Evolutionary conservation across 1,140 invertebrate species (phyloP).

Genomic region (Eumaeus atala): DNA sequence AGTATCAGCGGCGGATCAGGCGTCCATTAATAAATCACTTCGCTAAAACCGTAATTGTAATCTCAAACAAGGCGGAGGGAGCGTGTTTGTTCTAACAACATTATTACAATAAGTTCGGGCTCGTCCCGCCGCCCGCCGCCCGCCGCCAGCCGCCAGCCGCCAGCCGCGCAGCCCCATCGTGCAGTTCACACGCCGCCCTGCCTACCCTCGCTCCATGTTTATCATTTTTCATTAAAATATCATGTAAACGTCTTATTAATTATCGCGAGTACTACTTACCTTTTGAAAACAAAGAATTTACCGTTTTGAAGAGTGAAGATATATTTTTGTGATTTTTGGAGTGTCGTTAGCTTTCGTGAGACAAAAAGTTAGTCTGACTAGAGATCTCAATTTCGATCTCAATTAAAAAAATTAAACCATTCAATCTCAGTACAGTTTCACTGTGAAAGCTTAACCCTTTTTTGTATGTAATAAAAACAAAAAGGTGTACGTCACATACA

Average conservation of each 20-base stretch:
- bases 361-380: too few species aligned
- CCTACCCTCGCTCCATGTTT: neutral
- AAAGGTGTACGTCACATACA: too few species aligned
- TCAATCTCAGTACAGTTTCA: too few species aligned
- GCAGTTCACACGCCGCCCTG: conserved; percentile 35
- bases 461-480: too few species aligned
- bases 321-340: too few species aligned
- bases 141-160: conserved; percentile 42
- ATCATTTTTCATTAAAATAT: neutral
- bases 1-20: conserved; percentile 70
- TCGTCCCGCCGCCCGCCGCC: conserved; percentile 43
- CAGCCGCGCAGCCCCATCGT: conserved; percentile 28
- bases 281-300: too few species aligned
- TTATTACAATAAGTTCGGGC: conserved; percentile 71
- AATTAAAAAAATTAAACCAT: too few species aligned
- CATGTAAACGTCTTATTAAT: neutral
- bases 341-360: too few species aligned
- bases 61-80: conserved; percentile 66
- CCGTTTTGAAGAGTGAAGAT: too few species aligned
- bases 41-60: conserved; percentile 73
- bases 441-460: too few species aligned
- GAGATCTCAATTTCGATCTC: too few species aligned
- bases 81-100: conserved; percentile 70
- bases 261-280: too few species aligned
- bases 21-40: conserved; percentile 73